Conservation (phyloP, 64 coral and sea anemone species). For the Acropora yongei region DNA sequence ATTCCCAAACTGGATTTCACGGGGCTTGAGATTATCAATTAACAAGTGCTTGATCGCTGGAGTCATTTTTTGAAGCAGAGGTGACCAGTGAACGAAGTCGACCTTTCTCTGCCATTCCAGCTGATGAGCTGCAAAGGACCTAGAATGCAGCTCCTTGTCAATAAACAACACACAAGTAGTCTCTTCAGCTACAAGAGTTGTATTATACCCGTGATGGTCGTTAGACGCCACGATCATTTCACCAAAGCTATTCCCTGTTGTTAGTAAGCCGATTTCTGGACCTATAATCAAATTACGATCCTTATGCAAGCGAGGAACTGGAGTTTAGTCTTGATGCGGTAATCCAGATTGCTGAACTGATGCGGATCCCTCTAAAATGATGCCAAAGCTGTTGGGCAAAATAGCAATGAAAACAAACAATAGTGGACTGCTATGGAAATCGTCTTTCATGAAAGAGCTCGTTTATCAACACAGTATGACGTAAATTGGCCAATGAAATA, state of each 20-base stretch:
- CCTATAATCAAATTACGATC: conserved; percentile 69
- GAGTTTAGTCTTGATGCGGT: neutral
- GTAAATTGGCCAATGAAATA: too few species aligned
- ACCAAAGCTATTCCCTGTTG: conserved; percentile 75
- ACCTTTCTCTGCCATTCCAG: conserved; percentile 70
- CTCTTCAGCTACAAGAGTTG: conserved; percentile 77
- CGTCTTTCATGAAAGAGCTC: too few species aligned
- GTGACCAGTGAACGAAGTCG: conserved; percentile 72
- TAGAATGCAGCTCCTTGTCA: conserved; percentile 55
- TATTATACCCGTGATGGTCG: conserved; percentile 45
- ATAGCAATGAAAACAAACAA: neutral
- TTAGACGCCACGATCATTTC: conserved; percentile 61
- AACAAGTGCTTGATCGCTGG: conserved; percentile 63
- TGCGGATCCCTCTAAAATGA: conserved; percentile 81
- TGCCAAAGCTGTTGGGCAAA: conserved; percentile 63
- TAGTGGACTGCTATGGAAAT: too few species aligned
- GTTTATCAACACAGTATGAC: too few species aligned
- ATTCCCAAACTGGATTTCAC: conserved; percentile 71
- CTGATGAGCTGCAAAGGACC: conserved; percentile 51
- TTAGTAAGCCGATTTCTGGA: conserved; percentile 44
- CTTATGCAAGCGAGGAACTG: conserved; percentile 32
- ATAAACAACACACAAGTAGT: conserved; percentile 50
- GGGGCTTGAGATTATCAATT: conserved; percentile 67
- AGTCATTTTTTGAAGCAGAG: conserved; percentile 68
- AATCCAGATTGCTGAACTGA: conserved; percentile 68